Evolutionary conservation across 2,797 vertebrate species (phyloP).

Genomic region (Acanthis flammea): DNA sequence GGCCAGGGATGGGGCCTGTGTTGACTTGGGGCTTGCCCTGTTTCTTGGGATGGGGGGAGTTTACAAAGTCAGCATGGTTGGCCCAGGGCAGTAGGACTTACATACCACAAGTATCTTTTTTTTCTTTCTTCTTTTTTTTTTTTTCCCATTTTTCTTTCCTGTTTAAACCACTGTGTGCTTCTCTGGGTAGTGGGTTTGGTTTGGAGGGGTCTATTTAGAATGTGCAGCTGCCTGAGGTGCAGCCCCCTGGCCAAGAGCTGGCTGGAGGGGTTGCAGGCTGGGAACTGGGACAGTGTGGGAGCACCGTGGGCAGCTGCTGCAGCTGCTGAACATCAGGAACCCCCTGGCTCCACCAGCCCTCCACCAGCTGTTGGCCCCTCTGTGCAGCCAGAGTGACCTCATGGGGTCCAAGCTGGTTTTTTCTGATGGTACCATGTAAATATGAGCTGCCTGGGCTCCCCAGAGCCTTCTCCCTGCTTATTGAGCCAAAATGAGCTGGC

Average conservation of each 20-base stretch:
- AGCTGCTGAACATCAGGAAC: not conserved
- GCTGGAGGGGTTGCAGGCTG: not conserved
- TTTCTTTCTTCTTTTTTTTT: not conserved
- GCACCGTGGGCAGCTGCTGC: accelerated
- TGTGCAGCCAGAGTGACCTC: accelerated
- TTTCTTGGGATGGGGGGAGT: not conserved
- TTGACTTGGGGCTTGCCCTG: accelerated
- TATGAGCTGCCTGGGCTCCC: not conserved
- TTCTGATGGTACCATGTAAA: not conserved
- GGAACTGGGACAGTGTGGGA: not conserved
- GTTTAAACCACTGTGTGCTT: not conserved
- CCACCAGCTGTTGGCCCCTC: not conserved
- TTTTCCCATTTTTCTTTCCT: not conserved
- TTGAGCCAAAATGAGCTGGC: not conserved
- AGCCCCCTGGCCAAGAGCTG: not conserved
- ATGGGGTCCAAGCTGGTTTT: not conserved
- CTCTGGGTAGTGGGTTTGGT: not conserved
- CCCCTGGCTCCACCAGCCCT: not conserved
- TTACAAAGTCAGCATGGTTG: not conserved
- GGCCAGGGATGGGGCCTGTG: not conserved
- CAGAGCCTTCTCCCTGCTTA: not conserved
- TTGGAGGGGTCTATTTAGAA: not conserved
- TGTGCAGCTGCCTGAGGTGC: not conserved
- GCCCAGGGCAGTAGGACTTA: not conserved
- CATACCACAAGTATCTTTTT: not conserved